These are phyloP conservation scores for Kryphioiulus occultus DNA, from an alignment of 2,888 invertebrate genomes.

Conservation along the genomic window DNA sequence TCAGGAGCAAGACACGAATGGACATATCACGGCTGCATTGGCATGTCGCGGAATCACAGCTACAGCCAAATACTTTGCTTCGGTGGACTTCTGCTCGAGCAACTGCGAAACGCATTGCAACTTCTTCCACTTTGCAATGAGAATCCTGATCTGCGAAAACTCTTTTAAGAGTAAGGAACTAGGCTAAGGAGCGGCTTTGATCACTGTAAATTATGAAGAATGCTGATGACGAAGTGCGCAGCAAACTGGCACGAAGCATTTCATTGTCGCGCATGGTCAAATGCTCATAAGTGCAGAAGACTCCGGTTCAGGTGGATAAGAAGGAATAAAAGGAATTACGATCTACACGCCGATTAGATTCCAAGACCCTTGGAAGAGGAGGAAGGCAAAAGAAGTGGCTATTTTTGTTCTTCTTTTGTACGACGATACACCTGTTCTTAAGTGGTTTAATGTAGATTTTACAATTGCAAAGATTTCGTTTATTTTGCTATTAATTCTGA, in stretches of 20 bases:
- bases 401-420: slow-evolving; percentile 31
- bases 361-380: slow-evolving; percentile 35
- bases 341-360: slow-evolving; percentile 24
- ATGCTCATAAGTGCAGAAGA: neutral
- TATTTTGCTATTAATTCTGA: slow-evolving; percentile 54
- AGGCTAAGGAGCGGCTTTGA: slow-evolving; percentile 13
- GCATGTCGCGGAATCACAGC: neutral
- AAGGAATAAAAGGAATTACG: slow-evolving; percentile 6
- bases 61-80: slow-evolving; percentile 26
- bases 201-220: neutral
- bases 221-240: neutral
- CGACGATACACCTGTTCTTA: slow-evolving; percentile 20
- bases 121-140: slow-evolving; percentile 30
- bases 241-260: neutral
- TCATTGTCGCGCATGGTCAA: neutral
- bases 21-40: slow-evolving; percentile 43
- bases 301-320: neutral
- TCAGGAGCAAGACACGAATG: slow-evolving; percentile 41
- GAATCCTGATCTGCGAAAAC: slow-evolving; percentile 4
- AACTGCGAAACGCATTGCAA: neutral
- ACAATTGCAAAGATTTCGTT: slow-evolving; percentile 53
- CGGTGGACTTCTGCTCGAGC: neutral
- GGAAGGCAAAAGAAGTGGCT: slow-evolving; percentile 26
- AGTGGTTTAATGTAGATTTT: slow-evolving; percentile 46
- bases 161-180: neutral